Evolutionary conservation across 1,140 invertebrate species (phyloP).

Genomic region (Pogonus chalceus): DNA sequence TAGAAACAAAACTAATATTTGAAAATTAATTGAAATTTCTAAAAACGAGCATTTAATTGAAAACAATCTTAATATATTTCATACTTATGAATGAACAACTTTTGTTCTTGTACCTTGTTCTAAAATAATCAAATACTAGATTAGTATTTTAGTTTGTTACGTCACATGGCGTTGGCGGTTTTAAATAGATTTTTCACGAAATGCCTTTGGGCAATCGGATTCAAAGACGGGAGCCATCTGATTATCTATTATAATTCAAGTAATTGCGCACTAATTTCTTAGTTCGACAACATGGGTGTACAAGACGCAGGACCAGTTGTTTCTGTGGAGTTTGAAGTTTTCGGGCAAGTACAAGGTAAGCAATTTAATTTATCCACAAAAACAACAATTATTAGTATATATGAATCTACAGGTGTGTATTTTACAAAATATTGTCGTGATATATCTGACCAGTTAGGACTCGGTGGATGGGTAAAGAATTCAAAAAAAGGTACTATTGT

Average conservation of each 20-base stretch:
- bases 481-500: conserved; percentile 75
- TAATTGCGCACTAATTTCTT: not conserved
- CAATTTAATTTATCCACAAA: conserved; percentile 10
- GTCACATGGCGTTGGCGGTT: not conserved
- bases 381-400: conserved; percentile 1
- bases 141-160: conserved; percentile 6
- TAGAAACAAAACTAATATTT: no score
- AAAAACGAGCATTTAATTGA: no score
- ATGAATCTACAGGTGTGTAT: conserved; percentile 54
- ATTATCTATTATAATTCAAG: not conserved
- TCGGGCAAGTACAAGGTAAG: conserved; percentile 78
- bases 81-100: not conserved
- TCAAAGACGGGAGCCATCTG: not conserved
- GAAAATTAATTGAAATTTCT: no score
- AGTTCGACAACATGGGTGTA: not conserved
- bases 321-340: conserved; percentile 81
- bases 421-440: conserved; percentile 83
- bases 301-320: conserved; percentile 42
- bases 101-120: not conserved
- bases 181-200: conserved; percentile 1
- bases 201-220: not conserved
- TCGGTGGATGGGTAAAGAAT: conserved; percentile 87
- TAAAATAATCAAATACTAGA: not conserved
- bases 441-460: conserved; percentile 53
- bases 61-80: no score